phyloP scores from a whole-genome alignment of 2,113 vertebrate species.

The Entomyzon cyanotis region DNA sequence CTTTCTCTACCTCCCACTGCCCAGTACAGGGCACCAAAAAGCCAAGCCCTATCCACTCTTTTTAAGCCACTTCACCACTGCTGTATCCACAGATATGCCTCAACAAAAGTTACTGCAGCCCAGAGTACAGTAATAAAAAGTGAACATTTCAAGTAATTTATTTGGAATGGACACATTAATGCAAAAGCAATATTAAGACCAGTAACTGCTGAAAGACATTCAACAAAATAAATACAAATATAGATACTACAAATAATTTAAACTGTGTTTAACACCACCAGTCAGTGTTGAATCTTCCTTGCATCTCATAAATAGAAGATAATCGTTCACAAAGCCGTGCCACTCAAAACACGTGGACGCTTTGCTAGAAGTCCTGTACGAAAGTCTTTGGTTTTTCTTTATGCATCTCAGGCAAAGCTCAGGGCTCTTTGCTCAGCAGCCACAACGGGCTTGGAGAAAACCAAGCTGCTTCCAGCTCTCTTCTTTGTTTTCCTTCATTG shows the following conservation, averaged over 20 bases:
- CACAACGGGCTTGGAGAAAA: slow-evolving; percentile 39
- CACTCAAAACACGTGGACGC: slow-evolving; percentile 2
- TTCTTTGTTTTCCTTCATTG: slow-evolving; percentile 66
- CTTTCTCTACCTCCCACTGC: neutral
- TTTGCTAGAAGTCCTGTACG: slow-evolving; percentile 32
- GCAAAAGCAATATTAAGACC: slow-evolving; percentile 76
- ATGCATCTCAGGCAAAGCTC: slow-evolving; percentile 56
- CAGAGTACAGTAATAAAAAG: slow-evolving; percentile 60
- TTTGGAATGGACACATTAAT: slow-evolving; percentile 72
- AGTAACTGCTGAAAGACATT: slow-evolving; percentile 71
- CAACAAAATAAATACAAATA: slow-evolving; percentile 93
- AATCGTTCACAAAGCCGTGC: slow-evolving; percentile 19
- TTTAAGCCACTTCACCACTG: neutral
- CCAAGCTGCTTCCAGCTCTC: slow-evolving; percentile 49
- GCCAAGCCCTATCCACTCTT: neutral
- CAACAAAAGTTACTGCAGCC: neutral
- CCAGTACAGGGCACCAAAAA: neutral
- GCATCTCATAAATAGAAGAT: slow-evolving; percentile 65
- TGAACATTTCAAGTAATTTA: slow-evolving; percentile 66
- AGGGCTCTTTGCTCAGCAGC: slow-evolving; percentile 59
- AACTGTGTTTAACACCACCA: slow-evolving; percentile 63
- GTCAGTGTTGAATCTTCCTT: slow-evolving; percentile 57
- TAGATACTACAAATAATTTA: slow-evolving; percentile 89
- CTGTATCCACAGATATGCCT: neutral
- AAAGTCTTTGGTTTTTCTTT: slow-evolving; percentile 72